phyloP scores from a whole-genome alignment of 2,113 vertebrate species.

The Anseranas semipalmata region DNA sequence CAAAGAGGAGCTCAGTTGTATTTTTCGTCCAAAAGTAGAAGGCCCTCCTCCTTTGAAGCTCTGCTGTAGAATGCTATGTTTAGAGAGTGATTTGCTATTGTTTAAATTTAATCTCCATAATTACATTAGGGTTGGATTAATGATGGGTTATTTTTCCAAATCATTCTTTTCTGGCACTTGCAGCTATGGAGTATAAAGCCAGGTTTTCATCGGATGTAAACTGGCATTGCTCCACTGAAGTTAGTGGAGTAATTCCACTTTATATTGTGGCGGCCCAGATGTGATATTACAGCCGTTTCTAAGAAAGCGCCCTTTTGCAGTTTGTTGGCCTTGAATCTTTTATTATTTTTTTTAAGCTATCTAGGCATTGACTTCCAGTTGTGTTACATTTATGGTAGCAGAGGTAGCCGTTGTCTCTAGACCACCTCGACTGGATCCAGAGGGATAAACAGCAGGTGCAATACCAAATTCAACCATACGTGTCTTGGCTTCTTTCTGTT shows the following conservation, averaged over 20 bases:
- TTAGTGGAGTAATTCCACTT: conserved; percentile 10
- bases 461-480: background rate
- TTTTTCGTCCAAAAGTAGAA: conserved; percentile 31
- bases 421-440: background rate
- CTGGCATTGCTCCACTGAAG: background rate
- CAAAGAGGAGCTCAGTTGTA: conserved; percentile 24
- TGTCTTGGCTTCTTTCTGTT: background rate
- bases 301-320: background rate
- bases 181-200: background rate
- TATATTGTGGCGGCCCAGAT: background rate
- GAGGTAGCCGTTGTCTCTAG: background rate
- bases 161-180: conserved; percentile 41
- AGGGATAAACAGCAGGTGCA: background rate
- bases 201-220: background rate
- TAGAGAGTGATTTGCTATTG: conserved; percentile 45
- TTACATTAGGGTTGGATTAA: conserved; percentile 41
- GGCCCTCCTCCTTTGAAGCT: conserved; percentile 9
- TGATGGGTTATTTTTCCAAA: conserved; percentile 40
- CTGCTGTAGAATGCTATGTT: conserved; percentile 24
- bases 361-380: background rate
- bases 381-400: background rate
- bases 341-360: background rate
- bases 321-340: background rate
- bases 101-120: conserved; percentile 58
- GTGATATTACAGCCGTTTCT: background rate